Evolutionary conservation across 2,113 vertebrate genomes (phyloP).

Genomic region (Camelus dromedarius): DNA sequence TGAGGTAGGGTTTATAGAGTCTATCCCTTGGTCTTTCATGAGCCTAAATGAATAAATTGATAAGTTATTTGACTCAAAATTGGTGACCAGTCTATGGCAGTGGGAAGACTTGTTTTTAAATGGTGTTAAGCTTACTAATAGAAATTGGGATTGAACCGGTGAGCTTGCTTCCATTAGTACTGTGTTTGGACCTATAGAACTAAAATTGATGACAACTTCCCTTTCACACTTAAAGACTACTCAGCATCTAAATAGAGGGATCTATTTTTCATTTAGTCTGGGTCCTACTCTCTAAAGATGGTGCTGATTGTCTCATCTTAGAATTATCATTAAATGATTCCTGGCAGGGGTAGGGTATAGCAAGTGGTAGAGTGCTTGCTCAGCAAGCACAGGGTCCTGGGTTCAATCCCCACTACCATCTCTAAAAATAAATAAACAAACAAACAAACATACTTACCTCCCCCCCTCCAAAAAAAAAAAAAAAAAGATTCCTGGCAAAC

Average conservation of each 20-base stretch:
- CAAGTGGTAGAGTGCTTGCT: no score
- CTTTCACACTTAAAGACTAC: conserved; percentile 25
- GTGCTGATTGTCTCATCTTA: conserved; percentile 33
- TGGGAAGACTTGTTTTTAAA: conserved; percentile 38
- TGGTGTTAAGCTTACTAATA: conserved; percentile 39
- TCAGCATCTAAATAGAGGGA: conserved; percentile 15
- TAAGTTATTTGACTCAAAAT: conserved; percentile 24
- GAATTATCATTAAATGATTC: conserved; percentile 53
- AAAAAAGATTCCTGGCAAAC: conserved; percentile 48
- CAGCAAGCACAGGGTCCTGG: no score
- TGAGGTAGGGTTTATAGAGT: background rate
- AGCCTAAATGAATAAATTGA: conserved; percentile 12
- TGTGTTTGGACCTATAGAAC: conserved; percentile 14
- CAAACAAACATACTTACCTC: no score
- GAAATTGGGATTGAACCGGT: background rate
- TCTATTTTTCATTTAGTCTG: conserved; percentile 53
- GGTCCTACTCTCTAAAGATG: background rate
- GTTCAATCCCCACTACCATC: no score
- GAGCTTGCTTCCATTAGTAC: conserved; percentile 59
- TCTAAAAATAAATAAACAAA: no score
- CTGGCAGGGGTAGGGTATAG: background rate
- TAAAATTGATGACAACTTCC: conserved; percentile 63
- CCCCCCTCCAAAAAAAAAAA: no score
- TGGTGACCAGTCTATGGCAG: background rate
- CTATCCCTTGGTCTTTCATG: background rate